These are phyloP conservation scores for Craniophora ligustri DNA, from an alignment of 2,888 invertebrate species.

Conservation along the genomic window DNA sequence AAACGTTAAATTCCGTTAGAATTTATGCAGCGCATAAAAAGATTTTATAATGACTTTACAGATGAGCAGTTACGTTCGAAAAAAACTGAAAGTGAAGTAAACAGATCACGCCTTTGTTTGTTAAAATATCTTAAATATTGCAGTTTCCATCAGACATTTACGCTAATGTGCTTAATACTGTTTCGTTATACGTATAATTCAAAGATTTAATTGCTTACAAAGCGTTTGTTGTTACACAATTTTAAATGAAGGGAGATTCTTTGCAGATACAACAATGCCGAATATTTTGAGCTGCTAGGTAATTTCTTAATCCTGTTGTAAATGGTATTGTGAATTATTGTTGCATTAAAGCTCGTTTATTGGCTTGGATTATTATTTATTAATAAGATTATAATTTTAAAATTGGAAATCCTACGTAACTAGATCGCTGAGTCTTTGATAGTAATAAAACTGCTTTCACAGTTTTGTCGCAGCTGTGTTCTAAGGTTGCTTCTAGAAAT, in stretches of 20 bases:
- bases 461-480: too few relatives aligned
- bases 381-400: too few relatives aligned
- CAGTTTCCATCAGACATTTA: slow-evolving; percentile 15
- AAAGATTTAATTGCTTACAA: slow-evolving; percentile 11
- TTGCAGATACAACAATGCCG: slow-evolving; percentile 19
- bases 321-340: not conserved
- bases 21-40: slow-evolving; percentile 25
- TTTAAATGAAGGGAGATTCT: slow-evolving; percentile 8
- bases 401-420: not conserved
- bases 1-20: slow-evolving; percentile 17
- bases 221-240: slow-evolving; percentile 24
- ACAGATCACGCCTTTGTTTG: slow-evolving; percentile 21
- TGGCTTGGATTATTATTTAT: not conserved
- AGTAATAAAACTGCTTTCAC: too few relatives aligned
- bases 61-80: slow-evolving; percentile 20
- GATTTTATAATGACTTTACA: slow-evolving; percentile 35
- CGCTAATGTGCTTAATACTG: slow-evolving; percentile 21
- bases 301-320: slow-evolving; percentile 17
- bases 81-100: slow-evolving; percentile 37
- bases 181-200: slow-evolving; percentile 26
- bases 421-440: too few relatives aligned
- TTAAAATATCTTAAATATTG: slow-evolving; percentile 25
- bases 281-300: slow-evolving; percentile 3
- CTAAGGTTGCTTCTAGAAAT: too few relatives aligned
- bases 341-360: not conserved